A percentile compares a stretch with the other conserved stretches of the same genome.
Evolutionary conservation across 2,888 invertebrate species (phyloP).

Genomic region (Schizaphis graminum): DNA sequence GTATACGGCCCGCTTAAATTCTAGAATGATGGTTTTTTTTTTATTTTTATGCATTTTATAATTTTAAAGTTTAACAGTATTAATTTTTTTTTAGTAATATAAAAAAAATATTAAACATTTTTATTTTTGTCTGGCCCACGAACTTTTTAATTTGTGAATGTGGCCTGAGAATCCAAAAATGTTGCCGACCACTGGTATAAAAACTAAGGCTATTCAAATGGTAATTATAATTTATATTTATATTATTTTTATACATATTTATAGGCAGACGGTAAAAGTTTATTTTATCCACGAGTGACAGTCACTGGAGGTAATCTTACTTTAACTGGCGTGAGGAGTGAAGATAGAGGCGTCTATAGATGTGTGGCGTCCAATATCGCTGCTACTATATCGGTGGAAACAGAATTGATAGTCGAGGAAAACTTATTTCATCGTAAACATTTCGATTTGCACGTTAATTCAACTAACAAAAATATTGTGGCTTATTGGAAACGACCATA

Average conservation of each 20-base stretch:
- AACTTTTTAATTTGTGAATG: no score
- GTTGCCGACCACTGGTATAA: no score
- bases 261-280: conserved; percentile 81
- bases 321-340: conserved; percentile 83
- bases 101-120: no score
- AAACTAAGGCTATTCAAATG: not conserved
- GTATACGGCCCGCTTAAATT: no score
- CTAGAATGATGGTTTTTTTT: no score
- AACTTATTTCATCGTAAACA: conserved; percentile 79
- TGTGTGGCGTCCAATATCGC: conserved; percentile 90
- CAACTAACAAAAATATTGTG: conserved; percentile 17
- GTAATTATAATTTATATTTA: not conserved
- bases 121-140: no score
- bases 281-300: conserved; percentile 79
- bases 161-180: no score
- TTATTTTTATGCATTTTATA: no score
- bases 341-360: conserved; percentile 89
- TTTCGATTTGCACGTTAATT: conserved; percentile 37
- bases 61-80: no score
- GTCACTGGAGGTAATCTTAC: conserved; percentile 85
- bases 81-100: no score
- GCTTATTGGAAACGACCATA: conserved; percentile 56
- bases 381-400: conserved; percentile 84
- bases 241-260: conserved; percentile 68
- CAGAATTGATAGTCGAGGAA: conserved; percentile 86